Evolutionary conservation across 2,888 invertebrate species (phyloP), one percentile per base, ranked within the genome.

Genomic region (Mayetiola destructor): DNA sequence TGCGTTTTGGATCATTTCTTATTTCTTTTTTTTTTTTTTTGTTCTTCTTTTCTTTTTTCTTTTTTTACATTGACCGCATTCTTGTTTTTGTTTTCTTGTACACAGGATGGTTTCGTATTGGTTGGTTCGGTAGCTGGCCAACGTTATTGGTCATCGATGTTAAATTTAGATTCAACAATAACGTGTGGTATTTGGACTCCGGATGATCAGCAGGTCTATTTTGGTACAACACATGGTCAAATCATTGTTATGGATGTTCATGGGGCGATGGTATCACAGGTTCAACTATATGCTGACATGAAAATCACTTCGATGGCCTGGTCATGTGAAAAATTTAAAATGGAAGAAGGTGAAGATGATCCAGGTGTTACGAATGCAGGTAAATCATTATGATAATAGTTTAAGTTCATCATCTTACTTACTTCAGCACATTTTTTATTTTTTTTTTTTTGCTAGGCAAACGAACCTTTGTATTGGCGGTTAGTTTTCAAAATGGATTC

Each of bases 101-200:
- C 9, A 2, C 72, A 91, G 82, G 97, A 99, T 75, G 96, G 96
- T 16, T 99, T 99, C 73, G 96, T 99, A 9, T 75, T 99, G 64
- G 97, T 99, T 39, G 97, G 95, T 0, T 95, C 94, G 1, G 96
- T 95, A 60, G 92, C 92, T 1, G 96, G 96, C 0, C 96, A 96
- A 72, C 79, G 97, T 9, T 95, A 95, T 73, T 97, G 97, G 97
- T 96, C 96, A 1, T 92, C 93, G 53, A 92, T 94, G 91, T 75
- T 96, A 61, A 93, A 95, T 65, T 77, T 95, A 62, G 93, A 94
- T 68, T 87, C 91, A 18, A 85, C 88, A 58, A 94, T 97, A 65
- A 92, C 92, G 0, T 94, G 94, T 70, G 97, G 96, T 40, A 89
- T 93, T 66, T 99, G 97, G 96, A 92, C 94, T 12, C 96, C 96